Conservation (phyloP, 2,113 vertebrate genomes). For the Oophaga pumilio region DNA sequence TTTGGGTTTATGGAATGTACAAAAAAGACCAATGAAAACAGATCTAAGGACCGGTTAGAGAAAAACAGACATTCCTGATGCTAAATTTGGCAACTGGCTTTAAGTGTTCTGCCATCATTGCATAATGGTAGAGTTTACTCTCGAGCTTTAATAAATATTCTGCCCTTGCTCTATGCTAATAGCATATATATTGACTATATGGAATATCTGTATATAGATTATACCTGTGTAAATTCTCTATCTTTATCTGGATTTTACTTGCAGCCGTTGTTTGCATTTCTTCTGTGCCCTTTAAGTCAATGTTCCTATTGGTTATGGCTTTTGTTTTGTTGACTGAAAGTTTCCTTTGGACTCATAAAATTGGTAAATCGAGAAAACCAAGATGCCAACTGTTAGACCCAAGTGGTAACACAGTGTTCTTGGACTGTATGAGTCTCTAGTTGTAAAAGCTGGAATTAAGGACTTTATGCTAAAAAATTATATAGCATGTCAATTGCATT, state of each 20-base stretch:
- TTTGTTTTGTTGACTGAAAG: conserved; percentile 6
- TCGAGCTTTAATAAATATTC: not conserved
- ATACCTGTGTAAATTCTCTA: not conserved
- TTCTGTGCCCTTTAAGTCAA: not conserved
- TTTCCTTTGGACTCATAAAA: conserved; percentile 1
- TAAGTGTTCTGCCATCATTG: conserved; percentile 34
- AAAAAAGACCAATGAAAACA: conserved; percentile 45
- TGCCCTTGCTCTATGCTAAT: not conserved
- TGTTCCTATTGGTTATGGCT: not conserved
- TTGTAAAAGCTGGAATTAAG: not conserved
- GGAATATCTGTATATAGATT: not conserved
- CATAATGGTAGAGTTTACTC: conserved; percentile 21
- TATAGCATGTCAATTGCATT: not conserved
- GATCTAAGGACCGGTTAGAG: conserved; percentile 51
- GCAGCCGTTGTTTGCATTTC: not conserved
- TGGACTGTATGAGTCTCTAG: not conserved
- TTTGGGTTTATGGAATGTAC: conserved; percentile 49
- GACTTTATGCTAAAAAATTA: not conserved
- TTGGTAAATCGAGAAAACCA: not conserved
- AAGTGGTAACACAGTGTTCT: conserved; percentile 5
- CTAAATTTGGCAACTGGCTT: conserved; percentile 45
- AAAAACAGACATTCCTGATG: conserved; percentile 49
- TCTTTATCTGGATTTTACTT: not conserved
- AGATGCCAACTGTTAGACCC: not conserved
- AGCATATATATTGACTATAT: not conserved